phyloP scores from a whole-genome alignment of 2,888 invertebrate genomes.

The Achlya flavicornis region DNA sequence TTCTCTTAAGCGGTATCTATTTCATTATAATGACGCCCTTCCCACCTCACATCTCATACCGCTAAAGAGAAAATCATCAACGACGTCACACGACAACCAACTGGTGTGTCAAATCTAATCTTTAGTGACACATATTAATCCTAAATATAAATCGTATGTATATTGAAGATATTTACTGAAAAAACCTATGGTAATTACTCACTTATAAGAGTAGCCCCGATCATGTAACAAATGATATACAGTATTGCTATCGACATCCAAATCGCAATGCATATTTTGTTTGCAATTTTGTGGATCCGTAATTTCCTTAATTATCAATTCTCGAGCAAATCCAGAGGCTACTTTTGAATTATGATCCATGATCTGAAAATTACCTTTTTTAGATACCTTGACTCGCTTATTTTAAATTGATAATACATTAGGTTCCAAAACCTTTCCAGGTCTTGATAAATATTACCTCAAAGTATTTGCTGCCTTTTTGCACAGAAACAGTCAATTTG shows the following conservation, averaged over 20 bases:
- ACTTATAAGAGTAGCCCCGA: neutral
- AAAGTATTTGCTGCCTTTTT: constrained; percentile 81
- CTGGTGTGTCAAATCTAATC: too few relatives aligned
- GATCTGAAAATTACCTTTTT: neutral
- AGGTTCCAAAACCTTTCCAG: neutral
- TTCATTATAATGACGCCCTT: too few relatives aligned
- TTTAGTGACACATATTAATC: too few relatives aligned
- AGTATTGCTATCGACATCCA: neutral
- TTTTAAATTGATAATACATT: too few relatives aligned
- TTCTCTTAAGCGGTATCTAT: too few relatives aligned
- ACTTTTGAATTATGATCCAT: neutral
- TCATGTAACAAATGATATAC: neutral
- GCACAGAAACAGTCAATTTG: constrained; percentile 79
- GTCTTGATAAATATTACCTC: constrained; percentile 55
- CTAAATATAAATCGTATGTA: too few relatives aligned
- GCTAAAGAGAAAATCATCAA: too few relatives aligned
- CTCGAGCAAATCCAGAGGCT: neutral
- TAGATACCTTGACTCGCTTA: too few relatives aligned
- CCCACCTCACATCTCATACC: too few relatives aligned
- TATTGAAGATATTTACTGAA: too few relatives aligned
- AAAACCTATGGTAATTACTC: neutral
- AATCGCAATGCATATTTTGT: neutral
- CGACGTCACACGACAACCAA: too few relatives aligned
- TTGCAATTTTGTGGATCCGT: too few relatives aligned
- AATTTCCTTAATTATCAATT: neutral